Percentiles rank a stretch among this genome's conserved stretches.
These are phyloP conservation scores for Misgurnus mizolepis DNA, from an alignment of 2,113 vertebrate species.

Conservation along the genomic window DNA sequence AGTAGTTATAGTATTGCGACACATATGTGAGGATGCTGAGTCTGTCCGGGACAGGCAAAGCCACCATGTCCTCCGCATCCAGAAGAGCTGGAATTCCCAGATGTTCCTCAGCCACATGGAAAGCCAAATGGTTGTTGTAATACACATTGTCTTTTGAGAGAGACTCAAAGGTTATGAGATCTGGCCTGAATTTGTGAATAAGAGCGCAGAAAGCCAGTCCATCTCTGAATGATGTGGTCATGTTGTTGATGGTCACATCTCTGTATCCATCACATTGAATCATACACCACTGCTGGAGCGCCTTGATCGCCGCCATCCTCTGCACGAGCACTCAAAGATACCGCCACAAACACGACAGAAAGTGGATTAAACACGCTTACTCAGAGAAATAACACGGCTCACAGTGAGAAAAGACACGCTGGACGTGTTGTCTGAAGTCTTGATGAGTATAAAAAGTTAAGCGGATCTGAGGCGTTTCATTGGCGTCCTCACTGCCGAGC, in stretches of 20 bases:
- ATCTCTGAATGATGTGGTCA: slow-evolving; percentile 94
- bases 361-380: too few species aligned
- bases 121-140: slow-evolving; percentile 93
- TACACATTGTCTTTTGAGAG: slow-evolving; percentile 92
- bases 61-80: too few species aligned
- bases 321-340: too few species aligned
- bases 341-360: too few species aligned
- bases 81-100: too few species aligned
- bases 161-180: slow-evolving; percentile 87
- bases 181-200: slow-evolving; percentile 91
- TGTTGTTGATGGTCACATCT: slow-evolving; percentile 88
- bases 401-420: too few species aligned
- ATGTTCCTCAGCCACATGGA: slow-evolving; percentile 30
- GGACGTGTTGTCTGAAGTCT: too few species aligned
- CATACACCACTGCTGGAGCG: slow-evolving; percentile 92
- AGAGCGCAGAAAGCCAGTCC: slow-evolving; percentile 96
- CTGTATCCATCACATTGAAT: slow-evolving; percentile 88
- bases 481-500: background rate
- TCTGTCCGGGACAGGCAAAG: too few species aligned
- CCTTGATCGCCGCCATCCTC: slow-evolving; percentile 90
- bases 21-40: slow-evolving; percentile 97
- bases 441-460: too few species aligned
- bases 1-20: slow-evolving; percentile 97
- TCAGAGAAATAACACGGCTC: too few species aligned
- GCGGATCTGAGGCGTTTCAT: background rate